phyloP scores from a whole-genome alignment of 2,113 vertebrate genomes.

The Prunella himalayana region DNA sequence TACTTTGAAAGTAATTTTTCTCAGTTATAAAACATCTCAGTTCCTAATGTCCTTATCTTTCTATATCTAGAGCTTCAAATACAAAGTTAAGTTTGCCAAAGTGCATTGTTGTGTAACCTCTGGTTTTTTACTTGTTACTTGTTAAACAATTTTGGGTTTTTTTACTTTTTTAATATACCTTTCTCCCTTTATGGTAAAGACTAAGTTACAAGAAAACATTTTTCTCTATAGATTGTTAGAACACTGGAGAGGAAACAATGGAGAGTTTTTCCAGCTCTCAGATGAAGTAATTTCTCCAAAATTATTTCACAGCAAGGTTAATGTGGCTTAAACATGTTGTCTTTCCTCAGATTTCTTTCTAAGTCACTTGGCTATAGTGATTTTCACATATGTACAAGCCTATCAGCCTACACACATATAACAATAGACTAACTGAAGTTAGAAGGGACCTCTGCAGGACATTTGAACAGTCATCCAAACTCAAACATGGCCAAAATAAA shows the following conservation, averaged over 20 bases:
- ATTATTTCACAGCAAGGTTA: not conserved
- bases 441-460: not conserved
- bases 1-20: constrained; percentile 1
- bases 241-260: not conserved
- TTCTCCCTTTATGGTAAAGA: not conserved
- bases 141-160: not conserved
- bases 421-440: not conserved
- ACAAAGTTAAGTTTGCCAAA: not conserved
- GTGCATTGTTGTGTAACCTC: not conserved
- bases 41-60: not conserved
- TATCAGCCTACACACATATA: not conserved
- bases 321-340: not conserved
- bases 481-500: not conserved
- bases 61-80: not conserved
- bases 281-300: not conserved
- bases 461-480: not conserved
- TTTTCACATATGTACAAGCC: not conserved
- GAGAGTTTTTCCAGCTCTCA: not conserved
- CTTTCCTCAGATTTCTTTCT: not conserved
- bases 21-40: not conserved
- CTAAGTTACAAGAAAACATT: not conserved
- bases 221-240: not conserved
- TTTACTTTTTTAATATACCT: not conserved
- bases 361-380: not conserved
- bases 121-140: not conserved